A percentile compares a stretch with the other conserved stretches of the same genome.
Evolutionary conservation across 2,113 vertebrate species (phyloP).

Genomic region (Scopus umbretta): DNA sequence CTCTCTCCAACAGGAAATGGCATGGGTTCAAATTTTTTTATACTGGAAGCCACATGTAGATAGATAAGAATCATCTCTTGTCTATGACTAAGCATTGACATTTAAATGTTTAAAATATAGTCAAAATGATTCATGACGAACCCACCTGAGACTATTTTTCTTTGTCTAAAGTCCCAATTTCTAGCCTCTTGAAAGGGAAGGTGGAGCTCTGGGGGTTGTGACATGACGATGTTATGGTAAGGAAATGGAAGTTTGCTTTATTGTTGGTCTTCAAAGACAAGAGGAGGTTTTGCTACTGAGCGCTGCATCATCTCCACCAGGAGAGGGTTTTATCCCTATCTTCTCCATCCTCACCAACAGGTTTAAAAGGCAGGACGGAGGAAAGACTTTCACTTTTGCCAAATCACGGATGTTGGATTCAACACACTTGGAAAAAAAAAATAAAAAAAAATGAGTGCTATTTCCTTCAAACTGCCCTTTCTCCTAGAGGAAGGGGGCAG

Average conservation of each 20-base stretch:
- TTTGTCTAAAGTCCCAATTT: constrained; percentile 42
- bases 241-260: constrained; percentile 62
- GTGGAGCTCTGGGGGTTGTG: constrained; percentile 47
- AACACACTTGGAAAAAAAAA: background rate
- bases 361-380: background rate
- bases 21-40: constrained; percentile 66
- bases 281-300: background rate
- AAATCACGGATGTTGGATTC: background rate
- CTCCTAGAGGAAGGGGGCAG: constrained; percentile 47
- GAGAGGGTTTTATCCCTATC: background rate
- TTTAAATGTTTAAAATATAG: constrained; percentile 72
- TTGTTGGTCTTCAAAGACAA: constrained; percentile 16
- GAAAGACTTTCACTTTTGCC: background rate
- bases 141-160: constrained; percentile 69
- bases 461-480: constrained; percentile 26
- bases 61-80: constrained; percentile 73
- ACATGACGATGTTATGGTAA: constrained; percentile 37
- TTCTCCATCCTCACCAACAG: background rate
- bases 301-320: background rate
- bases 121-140: constrained; percentile 69
- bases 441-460: background rate
- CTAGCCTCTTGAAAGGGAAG: constrained; percentile 49
- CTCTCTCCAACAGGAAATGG: constrained; percentile 76
- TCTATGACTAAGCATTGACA: constrained; percentile 66
- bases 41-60: constrained; percentile 67